Percentiles rank a stretch among this genome's conserved stretches.
Conservation (phyloP, 2,797 vertebrate genomes). For the Arctocebus calabarensis region DNA sequence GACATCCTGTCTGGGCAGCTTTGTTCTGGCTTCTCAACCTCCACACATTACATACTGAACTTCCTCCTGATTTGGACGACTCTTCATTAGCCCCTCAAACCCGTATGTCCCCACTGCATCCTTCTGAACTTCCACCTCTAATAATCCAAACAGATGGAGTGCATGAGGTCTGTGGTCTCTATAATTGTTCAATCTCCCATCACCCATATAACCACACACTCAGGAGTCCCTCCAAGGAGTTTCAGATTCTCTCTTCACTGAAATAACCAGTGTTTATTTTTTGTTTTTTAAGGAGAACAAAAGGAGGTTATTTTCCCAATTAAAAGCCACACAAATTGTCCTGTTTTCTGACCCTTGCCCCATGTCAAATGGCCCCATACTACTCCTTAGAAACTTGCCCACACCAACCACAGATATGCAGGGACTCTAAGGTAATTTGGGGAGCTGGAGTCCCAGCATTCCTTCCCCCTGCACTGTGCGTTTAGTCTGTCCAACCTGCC, state of each 20-base stretch:
- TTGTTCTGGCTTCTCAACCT: background rate
- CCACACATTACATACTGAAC: accelerated
- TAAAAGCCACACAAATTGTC: background rate
- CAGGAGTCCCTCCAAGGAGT: background rate
- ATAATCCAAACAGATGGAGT: background rate
- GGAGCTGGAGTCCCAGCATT: background rate
- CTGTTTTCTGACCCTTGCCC: background rate
- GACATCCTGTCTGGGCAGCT: background rate
- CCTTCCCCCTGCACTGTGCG: accelerated
- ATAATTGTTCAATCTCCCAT: background rate
- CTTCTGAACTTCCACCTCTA: background rate
- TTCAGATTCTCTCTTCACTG: background rate
- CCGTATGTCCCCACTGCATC: accelerated
- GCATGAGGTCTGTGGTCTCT: background rate
- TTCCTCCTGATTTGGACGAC: background rate
- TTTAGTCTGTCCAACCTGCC: background rate
- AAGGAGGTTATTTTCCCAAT: background rate
- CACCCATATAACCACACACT: accelerated
- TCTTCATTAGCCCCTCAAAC: background rate
- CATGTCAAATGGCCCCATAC: accelerated
- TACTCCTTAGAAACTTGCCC: background rate
- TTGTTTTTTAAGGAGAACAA: background rate
- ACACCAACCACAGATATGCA: background rate
- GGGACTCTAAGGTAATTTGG: background rate
- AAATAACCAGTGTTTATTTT: background rate